Conservation (phyloP, 2,888 invertebrate species). For the Mesorhabditis belari region DNA sequence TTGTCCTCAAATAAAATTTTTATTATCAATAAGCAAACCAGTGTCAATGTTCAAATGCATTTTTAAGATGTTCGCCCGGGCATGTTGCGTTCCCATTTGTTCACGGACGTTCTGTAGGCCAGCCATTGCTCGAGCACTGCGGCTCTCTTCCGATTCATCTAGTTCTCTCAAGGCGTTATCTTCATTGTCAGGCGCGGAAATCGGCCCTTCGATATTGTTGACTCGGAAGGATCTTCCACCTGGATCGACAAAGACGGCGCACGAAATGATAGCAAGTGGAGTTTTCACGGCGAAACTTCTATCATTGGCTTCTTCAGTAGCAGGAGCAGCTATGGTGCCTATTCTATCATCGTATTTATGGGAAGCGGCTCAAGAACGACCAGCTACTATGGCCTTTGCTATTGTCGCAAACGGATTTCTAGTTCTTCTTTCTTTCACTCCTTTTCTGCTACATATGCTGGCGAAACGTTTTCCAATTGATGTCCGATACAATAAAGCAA, state of each 20-base stretch:
- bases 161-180: neutral
- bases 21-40: too few relatives aligned
- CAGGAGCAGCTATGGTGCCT: slow-evolving; percentile 47
- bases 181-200: slow-evolving; percentile 7
- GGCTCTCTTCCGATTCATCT: too few relatives aligned
- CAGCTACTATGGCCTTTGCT: slow-evolving; percentile 33
- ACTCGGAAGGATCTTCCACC: slow-evolving; percentile 17
- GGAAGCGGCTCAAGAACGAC: slow-evolving; percentile 41
- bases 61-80: too few relatives aligned
- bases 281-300: slow-evolving; percentile 24
- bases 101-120: too few relatives aligned
- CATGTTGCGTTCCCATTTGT: neutral
- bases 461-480: slow-evolving; percentile 47
- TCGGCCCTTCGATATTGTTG: slow-evolving; percentile 13
- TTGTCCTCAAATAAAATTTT: too few relatives aligned
- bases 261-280: slow-evolving; percentile 31
- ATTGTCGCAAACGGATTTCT: slow-evolving; percentile 43
- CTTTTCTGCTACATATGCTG: slow-evolving; percentile 47
- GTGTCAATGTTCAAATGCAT: too few relatives aligned
- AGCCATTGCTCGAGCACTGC: too few relatives aligned
- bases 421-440: slow-evolving; percentile 47
- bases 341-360: slow-evolving; percentile 41
- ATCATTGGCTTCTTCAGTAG: slow-evolving; percentile 42
- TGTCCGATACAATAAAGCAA: slow-evolving; percentile 42
- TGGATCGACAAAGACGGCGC: slow-evolving; percentile 29